phyloP scores from a whole-genome alignment of 2,113 vertebrate species.

The Carlito syrichta region DNA sequence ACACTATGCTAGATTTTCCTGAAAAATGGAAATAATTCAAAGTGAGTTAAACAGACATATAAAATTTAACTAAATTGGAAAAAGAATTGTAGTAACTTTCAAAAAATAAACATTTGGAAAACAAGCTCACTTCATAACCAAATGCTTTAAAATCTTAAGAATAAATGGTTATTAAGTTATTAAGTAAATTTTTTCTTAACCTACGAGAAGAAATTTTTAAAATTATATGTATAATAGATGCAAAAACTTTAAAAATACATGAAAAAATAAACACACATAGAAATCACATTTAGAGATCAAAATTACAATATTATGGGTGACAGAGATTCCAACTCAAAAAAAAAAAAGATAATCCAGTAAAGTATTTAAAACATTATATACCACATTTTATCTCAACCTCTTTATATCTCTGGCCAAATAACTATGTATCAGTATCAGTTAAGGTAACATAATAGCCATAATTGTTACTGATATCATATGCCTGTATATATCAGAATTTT shows the following conservation, averaged over 20 bases:
- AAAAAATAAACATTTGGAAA: not conserved
- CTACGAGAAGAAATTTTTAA: too few relatives aligned
- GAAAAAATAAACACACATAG: not conserved
- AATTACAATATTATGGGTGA: not conserved
- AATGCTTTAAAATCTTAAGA: not conserved
- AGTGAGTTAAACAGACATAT: not conserved
- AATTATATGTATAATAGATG: not conserved
- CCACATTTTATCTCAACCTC: not conserved
- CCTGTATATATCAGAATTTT: too few relatives aligned
- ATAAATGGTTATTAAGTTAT: not conserved
- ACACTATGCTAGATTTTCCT: not conserved
- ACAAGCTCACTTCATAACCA: not conserved
- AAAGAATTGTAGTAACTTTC: not conserved
- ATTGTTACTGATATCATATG: too few relatives aligned
- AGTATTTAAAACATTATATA: not conserved
- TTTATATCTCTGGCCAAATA: not conserved
- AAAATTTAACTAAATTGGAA: not conserved
- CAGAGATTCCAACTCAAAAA: too few relatives aligned
- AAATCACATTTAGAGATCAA: not conserved
- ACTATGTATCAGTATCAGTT: too few relatives aligned
- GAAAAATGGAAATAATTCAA: not conserved
- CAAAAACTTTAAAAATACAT: not conserved
- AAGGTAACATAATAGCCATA: too few relatives aligned
- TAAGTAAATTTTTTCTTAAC: too few relatives aligned
- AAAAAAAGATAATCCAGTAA: not conserved